phyloP scores from a whole-genome alignment of 64 coral and sea anemone species.

The Acropora yongei region DNA sequence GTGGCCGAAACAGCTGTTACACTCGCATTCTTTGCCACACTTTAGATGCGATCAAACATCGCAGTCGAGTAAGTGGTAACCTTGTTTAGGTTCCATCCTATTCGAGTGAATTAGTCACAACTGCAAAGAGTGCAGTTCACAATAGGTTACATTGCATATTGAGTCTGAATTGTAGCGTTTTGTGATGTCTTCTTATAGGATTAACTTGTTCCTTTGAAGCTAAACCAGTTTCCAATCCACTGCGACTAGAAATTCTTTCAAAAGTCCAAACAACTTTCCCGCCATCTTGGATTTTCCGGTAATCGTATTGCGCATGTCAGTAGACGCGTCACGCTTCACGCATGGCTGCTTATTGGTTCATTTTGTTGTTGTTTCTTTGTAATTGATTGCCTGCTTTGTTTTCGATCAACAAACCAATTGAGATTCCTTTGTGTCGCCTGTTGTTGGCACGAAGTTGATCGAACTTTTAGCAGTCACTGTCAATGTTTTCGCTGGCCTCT shows the following conservation, averaged over 20 bases:
- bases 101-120: not conserved
- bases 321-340: no score
- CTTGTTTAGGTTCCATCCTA: conserved; percentile 51
- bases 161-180: not conserved
- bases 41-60: conserved; percentile 69
- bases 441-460: conserved; percentile 12
- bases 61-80: conserved; percentile 59
- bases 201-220: not conserved
- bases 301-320: not conserved
- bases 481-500: not conserved
- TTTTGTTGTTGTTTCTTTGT: no score
- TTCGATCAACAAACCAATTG: no score
- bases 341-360: no score
- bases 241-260: conserved; percentile 14
- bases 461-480: not conserved
- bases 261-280: conserved; percentile 8
- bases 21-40: conserved; percentile 77
- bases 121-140: not conserved
- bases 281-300: conserved; percentile 28
- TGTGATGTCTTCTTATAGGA: not conserved
- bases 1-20: conserved; percentile 78
- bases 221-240: not conserved
- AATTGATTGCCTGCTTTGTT: no score
- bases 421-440: conserved; percentile 19
- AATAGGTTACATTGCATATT: not conserved